Evolutionary conservation across 2,113 vertebrate genomes (phyloP).

Genomic region (Coptodon bakossiorum): DNA sequence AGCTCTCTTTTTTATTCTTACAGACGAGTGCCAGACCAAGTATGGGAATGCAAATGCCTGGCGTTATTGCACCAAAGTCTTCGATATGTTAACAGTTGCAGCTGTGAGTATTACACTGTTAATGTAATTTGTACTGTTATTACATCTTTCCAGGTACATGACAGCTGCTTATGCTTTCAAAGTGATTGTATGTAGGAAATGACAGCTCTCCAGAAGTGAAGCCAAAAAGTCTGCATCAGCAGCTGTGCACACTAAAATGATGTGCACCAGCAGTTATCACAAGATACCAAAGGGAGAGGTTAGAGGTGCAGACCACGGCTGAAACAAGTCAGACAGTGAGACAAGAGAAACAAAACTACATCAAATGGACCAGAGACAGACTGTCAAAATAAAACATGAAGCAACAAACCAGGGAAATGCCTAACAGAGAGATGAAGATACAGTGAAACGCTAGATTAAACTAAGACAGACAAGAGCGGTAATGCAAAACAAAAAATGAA

Average conservation of each 20-base stretch:
- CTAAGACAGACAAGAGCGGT: not conserved
- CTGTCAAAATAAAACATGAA: not conserved
- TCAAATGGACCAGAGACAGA: not conserved
- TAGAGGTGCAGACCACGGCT: not conserved
- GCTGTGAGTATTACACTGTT: conserved; percentile 79
- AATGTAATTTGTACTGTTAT: not conserved
- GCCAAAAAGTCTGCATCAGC: not conserved
- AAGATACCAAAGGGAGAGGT: not conserved
- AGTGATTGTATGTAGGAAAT: rapidly evolving
- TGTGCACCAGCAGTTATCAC: not conserved
- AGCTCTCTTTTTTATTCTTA: not conserved
- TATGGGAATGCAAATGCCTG: conserved; percentile 98
- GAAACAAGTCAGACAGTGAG: not conserved
- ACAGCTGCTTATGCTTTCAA: not conserved
- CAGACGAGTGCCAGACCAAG: conserved; percentile 98
- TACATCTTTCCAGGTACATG: not conserved
- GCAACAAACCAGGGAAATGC: not conserved
- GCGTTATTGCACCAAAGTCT: conserved; percentile 98
- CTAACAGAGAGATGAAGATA: not conserved
- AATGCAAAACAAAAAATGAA: not conserved
- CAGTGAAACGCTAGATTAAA: not conserved
- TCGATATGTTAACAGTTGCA: conserved; percentile 98
- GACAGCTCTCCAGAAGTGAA: not conserved
- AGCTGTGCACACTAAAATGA: not conserved
- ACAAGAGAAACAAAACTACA: not conserved